Percentiles rank a stretch among this genome's conserved stretches.
Conservation (phyloP, 2,888 invertebrate species). For the Pammene fasciana region DNA sequence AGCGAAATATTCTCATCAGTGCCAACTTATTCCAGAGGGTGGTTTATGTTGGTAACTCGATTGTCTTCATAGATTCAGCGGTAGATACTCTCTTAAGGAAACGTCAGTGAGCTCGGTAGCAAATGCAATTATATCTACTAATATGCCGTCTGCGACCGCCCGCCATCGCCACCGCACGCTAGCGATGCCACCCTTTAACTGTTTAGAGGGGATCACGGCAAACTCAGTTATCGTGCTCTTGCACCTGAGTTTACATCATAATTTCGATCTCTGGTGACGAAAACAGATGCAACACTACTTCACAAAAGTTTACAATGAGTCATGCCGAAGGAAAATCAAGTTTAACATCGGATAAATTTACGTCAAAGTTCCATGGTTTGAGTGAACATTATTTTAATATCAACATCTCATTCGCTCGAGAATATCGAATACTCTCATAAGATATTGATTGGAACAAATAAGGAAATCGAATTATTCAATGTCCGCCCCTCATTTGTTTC, state of each 20-base stretch:
- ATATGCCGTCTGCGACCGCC: conserved; percentile 78
- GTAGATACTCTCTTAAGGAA: conserved; percentile 72
- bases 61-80: conserved; percentile 76
- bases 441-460: conserved; percentile 83
- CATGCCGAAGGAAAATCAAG: neutral
- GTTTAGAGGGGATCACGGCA: conserved; percentile 67
- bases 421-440: conserved; percentile 74
- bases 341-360: conserved; percentile 23
- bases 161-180: conserved; percentile 54
- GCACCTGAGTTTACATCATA: conserved; percentile 63
- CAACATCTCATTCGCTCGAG: conserved; percentile 55
- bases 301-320: conserved; percentile 22
- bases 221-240: conserved; percentile 67
- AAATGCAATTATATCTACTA: conserved; percentile 81
- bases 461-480: conserved; percentile 84
- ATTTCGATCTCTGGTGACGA: conserved; percentile 44
- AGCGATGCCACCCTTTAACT: conserved; percentile 71
- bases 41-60: conserved; percentile 79
- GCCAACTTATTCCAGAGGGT: conserved; percentile 74
- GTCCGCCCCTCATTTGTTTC: conserved; percentile 83
- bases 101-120: conserved; percentile 78
- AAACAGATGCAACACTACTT: conserved; percentile 35
- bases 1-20: conserved; percentile 75
- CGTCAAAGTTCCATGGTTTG: conserved; percentile 17
- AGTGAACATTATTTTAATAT: conserved; percentile 37